These are phyloP conservation scores for Hyles vespertilio DNA, from an alignment of 1,140 invertebrate species.

Conservation along the genomic window DNA sequence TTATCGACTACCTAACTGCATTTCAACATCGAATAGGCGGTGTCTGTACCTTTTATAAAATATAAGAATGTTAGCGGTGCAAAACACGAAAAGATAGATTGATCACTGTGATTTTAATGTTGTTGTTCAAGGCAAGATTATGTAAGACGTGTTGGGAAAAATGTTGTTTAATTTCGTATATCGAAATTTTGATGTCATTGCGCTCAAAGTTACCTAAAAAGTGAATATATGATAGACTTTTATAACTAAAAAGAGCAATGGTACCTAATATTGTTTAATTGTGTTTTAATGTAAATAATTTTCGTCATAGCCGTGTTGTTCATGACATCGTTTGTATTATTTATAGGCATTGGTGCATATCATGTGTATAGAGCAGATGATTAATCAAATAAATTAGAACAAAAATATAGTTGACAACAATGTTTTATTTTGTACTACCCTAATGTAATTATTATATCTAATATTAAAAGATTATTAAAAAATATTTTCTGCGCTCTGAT, in stretches of 20 bases:
- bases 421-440: slow-evolving; percentile 40
- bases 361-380: slow-evolving; percentile 73
- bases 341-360: slow-evolving; percentile 74
- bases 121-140: slow-evolving; percentile 23
- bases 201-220: slow-evolving; percentile 29
- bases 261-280: slow-evolving; percentile 31
- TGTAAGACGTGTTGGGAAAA: slow-evolving; percentile 15
- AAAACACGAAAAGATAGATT: slow-evolving; percentile 31
- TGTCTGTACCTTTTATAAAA: not conserved
- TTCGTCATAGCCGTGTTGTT: slow-evolving; percentile 49
- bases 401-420: slow-evolving; percentile 51
- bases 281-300: slow-evolving; percentile 54
- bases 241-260: slow-evolving; percentile 38
- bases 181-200: slow-evolving; percentile 14
- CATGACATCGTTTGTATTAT: slow-evolving; percentile 65
- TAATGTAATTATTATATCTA: too few species aligned
- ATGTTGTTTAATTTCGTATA: not conserved
- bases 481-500: too few species aligned
- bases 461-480: too few species aligned
- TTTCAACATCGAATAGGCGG: slow-evolving; percentile 2
- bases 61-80: slow-evolving; percentile 22
- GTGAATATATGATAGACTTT: slow-evolving; percentile 30
- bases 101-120: slow-evolving; percentile 56
- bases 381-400: slow-evolving; percentile 75
- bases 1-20: not conserved